Percentiles rank a stretch among this genome's conserved stretches.
Evolutionary conservation across 2,888 invertebrate genomes (phyloP).

Genomic region (Yponomeuta sedellus): DNA sequence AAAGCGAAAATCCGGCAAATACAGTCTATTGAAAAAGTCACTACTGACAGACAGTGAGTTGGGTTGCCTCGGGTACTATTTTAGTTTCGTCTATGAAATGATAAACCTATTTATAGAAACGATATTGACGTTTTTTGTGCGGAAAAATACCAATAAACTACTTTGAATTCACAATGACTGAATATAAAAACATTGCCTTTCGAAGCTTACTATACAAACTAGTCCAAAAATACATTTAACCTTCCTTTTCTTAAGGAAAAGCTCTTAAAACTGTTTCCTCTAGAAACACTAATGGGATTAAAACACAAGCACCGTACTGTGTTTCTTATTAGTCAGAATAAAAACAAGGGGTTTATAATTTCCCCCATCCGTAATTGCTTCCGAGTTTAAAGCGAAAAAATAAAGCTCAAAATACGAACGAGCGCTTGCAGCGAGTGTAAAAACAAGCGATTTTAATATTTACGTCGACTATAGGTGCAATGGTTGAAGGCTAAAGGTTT

Average conservation of each 20-base stretch:
- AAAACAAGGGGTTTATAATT: slow-evolving; percentile 33
- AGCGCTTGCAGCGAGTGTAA: slow-evolving; percentile 10
- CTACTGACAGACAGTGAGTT: not conserved
- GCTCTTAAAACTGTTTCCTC: not conserved
- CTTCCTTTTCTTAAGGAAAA: not conserved
- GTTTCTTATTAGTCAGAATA: slow-evolving; percentile 14
- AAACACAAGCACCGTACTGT: slow-evolving; percentile 15
- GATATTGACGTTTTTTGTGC: no score
- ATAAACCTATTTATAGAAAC: no score
- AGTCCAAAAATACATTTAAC: not conserved
- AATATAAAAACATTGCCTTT: not conserved
- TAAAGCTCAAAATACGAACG: not conserved
- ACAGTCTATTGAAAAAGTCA: not conserved
- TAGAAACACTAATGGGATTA: slow-evolving; percentile 13
- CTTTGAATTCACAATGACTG: no score
- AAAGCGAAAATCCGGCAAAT: not conserved
- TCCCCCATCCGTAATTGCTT: slow-evolving; percentile 35
- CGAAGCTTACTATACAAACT: not conserved
- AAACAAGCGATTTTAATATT: slow-evolving; percentile 17
- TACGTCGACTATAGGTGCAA: slow-evolving; percentile 5
- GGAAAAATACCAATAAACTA: no score
- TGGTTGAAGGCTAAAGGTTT: not conserved
- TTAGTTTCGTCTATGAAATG: no score
- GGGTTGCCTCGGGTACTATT: no score
- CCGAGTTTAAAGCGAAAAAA: slow-evolving; percentile 15